A percentile compares a stretch with the other conserved stretches of the same genome.
Evolutionary conservation across 2,797 vertebrate genomes (phyloP).

Genomic region (Circus cinereus): DNA sequence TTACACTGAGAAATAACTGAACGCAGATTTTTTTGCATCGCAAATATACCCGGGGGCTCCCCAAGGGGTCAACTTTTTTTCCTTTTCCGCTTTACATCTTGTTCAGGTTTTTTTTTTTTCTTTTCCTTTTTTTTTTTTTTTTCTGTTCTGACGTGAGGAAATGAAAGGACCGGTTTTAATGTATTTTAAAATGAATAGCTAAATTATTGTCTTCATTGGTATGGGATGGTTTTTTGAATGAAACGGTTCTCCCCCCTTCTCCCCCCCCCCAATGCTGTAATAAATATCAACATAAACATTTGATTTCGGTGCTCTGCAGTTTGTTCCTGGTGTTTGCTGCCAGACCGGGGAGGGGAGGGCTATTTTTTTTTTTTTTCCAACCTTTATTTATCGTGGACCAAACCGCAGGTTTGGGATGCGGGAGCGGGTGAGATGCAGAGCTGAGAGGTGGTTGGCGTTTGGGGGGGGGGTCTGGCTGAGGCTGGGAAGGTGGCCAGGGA

Average conservation of each 20-base stretch:
- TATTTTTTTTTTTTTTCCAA: neutral
- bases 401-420: neutral
- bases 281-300: conserved; percentile 75
- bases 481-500: no score
- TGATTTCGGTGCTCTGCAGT: conserved; percentile 39
- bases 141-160: conserved; percentile 4
- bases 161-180: conserved; percentile 57
- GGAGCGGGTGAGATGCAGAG: neutral
- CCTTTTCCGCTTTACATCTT: neutral
- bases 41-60: neutral
- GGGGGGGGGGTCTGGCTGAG: neutral
- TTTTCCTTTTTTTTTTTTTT: neutral
- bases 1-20: neutral
- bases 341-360: neutral
- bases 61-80: neutral
- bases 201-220: conserved; percentile 76
- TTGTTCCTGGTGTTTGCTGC: conserved; percentile 30
- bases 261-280: conserved; percentile 65
- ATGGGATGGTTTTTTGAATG: conserved; percentile 71
- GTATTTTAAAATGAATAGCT: conserved; percentile 73
- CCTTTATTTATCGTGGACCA: neutral
- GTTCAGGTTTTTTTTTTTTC: rapidly evolving
- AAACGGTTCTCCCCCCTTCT: conserved; percentile 52
- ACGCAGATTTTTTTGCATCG: neutral
- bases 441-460: neutral